A percentile compares a stretch with the other conserved stretches of the same genome.
Conservation (phyloP, 2,113 vertebrate species). For the Sciurus niger region DNA sequence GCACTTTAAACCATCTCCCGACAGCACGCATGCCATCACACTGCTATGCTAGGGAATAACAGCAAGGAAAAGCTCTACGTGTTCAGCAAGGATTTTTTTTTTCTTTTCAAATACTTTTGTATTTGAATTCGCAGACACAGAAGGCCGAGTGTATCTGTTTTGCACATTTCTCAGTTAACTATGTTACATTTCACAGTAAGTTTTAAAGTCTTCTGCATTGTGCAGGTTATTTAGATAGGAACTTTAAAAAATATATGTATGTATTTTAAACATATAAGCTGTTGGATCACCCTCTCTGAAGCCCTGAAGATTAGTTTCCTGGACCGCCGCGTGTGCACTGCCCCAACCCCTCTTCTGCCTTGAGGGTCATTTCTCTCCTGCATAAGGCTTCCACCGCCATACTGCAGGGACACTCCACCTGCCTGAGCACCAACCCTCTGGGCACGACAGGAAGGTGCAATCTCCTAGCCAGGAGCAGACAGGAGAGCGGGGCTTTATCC, state of each 20-base stretch:
- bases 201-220: neutral
- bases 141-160: neutral
- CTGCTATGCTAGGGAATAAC: neutral
- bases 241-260: neutral
- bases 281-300: neutral
- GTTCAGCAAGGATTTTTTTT: neutral
- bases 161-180: neutral
- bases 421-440: neutral
- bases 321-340: neutral
- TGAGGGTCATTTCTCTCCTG: neutral
- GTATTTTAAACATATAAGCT: neutral
- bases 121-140: neutral
- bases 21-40: neutral
- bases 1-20: neutral
- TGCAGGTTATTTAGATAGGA: neutral
- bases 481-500: neutral
- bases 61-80: neutral
- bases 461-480: rapidly evolving
- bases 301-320: neutral
- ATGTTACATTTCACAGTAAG: neutral
- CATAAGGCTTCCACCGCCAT: neutral
- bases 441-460: neutral
- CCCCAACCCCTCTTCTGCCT: neutral
- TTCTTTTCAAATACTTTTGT: neutral
- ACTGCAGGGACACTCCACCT: neutral